Conservation (phyloP, 2,797 vertebrate genomes). For the Intellagama lesueurii region DNA sequence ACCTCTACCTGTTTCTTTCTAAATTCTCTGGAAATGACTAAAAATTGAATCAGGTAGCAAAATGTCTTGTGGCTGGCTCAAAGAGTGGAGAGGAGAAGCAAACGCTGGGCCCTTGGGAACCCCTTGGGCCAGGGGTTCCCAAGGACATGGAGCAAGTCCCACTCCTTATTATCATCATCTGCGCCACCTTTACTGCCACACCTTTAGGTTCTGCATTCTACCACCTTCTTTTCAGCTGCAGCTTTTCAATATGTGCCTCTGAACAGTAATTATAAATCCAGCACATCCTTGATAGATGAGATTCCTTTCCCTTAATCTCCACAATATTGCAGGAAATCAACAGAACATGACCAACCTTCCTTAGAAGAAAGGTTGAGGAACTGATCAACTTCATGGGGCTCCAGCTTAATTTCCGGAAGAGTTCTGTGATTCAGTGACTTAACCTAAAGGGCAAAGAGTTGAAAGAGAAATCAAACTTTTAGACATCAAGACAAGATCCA, state of each 20-base stretch:
- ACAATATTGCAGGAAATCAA: neutral
- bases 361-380: conserved; percentile 96
- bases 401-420: conserved; percentile 93
- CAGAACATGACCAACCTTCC: conserved; percentile 82
- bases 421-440: conserved; percentile 84
- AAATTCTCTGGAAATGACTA: too few species aligned
- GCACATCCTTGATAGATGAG: neutral
- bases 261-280: neutral
- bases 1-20: too few species aligned
- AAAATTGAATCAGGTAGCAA: neutral
- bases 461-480: neutral
- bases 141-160: neutral
- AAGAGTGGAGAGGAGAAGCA: neutral
- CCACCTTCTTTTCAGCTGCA: neutral
- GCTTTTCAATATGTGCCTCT: neutral
- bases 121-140: too few species aligned
- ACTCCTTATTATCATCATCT: neutral
- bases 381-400: conserved; percentile 97
- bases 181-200: neutral
- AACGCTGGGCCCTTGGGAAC: neutral
- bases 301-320: neutral
- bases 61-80: neutral
- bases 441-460: conserved; percentile 78
- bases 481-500: neutral
- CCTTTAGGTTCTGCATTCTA: too few species aligned